phyloP scores from a whole-genome alignment of 2,797 vertebrate species.

The Molossus molossus region DNA sequence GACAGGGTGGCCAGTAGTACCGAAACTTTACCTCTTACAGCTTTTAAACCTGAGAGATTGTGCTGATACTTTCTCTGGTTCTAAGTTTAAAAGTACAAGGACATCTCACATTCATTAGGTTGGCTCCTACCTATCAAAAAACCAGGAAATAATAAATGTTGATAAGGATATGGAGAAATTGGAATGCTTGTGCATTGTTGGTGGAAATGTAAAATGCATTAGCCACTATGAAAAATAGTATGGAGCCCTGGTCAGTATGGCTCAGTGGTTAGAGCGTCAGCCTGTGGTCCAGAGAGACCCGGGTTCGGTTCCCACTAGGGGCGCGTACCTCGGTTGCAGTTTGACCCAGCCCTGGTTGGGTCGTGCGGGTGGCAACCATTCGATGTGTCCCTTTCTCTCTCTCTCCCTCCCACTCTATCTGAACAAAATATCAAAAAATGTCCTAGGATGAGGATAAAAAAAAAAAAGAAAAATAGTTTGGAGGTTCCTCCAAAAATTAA shows the following conservation, averaged over 20 bases:
- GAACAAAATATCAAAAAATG: no score
- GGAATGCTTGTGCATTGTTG: neutral
- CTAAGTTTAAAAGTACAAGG: constrained; percentile 13
- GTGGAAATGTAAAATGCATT: neutral
- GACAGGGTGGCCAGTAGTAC: neutral
- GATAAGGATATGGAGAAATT: neutral
- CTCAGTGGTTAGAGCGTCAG: neutral
- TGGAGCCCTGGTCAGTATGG: neutral
- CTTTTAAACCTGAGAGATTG: neutral
- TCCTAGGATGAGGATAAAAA: no score
- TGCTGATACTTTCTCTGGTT: constrained; percentile 23
- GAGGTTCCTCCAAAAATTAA: neutral
- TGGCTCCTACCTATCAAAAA: neutral
- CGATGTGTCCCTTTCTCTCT: no score
- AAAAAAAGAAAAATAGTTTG: neutral
- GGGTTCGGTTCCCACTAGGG: no score
- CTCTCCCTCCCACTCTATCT: no score
- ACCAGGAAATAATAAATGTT: neutral
- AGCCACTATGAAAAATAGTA: neutral
- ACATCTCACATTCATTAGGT: neutral
- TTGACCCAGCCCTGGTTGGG: no score
- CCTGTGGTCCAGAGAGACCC: no score
- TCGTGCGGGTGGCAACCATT: no score
- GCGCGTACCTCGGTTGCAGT: no score
- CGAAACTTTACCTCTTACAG: neutral